These are phyloP conservation scores for Drymonia ruficornis DNA, from an alignment of 2,888 invertebrate species.

Conservation along the genomic window DNA sequence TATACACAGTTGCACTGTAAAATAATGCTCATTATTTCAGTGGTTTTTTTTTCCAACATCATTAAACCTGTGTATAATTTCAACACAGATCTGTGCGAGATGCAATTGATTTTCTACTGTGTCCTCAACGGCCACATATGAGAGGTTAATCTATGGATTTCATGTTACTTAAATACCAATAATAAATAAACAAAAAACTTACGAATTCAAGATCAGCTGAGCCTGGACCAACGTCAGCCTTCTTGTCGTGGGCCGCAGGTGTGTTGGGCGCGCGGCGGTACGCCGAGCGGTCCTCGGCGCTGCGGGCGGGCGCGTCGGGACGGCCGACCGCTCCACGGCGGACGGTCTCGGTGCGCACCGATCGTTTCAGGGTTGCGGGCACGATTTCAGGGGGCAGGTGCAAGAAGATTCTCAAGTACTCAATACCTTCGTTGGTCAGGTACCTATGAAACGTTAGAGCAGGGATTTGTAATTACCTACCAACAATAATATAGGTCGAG, in stretches of 20 bases:
- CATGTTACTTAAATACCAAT: no score
- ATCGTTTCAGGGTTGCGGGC: slow-evolving; percentile 97
- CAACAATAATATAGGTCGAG: no score
- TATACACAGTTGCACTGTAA: no score
- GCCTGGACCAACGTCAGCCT: slow-evolving; percentile 98
- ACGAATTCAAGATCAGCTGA: slow-evolving; percentile 96
- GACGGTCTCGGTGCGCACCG: slow-evolving; percentile 93
- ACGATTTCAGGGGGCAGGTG: slow-evolving; percentile 99
- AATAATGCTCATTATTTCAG: no score
- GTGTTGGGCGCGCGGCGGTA: slow-evolving; percentile 91
- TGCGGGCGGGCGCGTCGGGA: slow-evolving; percentile 89
- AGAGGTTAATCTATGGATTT: no score
- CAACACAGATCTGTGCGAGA: no score
- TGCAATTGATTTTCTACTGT: no score
- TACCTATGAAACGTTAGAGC: slow-evolving; percentile 83
- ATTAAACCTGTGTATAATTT: no score
- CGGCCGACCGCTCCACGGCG: slow-evolving; percentile 90
- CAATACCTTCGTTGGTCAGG: slow-evolving; percentile 99
- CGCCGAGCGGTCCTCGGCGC: slow-evolving; percentile 92
- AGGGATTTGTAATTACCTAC: no score
- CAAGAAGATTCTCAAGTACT: slow-evolving; percentile 96
- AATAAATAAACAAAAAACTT: slow-evolving; percentile 51
- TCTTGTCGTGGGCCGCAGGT: slow-evolving; percentile 92
- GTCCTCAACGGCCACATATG: no score
- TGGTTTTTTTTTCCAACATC: no score